These are phyloP conservation scores for Endotricha flammealis DNA, from an alignment of 2,888 invertebrate genomes.

Conservation along the genomic window DNA sequence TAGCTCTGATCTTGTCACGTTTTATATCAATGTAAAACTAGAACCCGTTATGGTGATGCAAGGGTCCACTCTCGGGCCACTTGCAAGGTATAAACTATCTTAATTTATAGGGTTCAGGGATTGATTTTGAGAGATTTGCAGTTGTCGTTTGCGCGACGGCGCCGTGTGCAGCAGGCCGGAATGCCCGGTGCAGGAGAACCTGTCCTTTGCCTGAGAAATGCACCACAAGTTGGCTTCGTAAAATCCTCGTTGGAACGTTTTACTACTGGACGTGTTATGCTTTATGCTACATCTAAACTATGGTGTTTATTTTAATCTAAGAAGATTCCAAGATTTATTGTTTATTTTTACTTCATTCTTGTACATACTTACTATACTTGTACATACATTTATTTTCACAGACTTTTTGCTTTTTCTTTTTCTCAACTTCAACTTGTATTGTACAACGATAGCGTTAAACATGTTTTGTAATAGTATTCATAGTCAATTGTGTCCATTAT, in stretches of 20 bases:
- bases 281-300: conserved; percentile 31
- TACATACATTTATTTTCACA: no score
- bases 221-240: conserved; percentile 56
- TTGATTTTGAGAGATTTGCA: conserved; percentile 31
- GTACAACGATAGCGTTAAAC: no score
- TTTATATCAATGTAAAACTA: conserved; percentile 56
- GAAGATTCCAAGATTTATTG: conserved; percentile 11
- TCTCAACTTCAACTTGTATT: no score
- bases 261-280: conserved; percentile 26
- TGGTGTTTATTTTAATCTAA: conserved; percentile 25
- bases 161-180: conserved; percentile 46
- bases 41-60: conserved; percentile 46
- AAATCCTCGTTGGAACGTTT: conserved; percentile 54
- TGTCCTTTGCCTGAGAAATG: conserved; percentile 57
- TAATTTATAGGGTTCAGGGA: conserved; percentile 43
- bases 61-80: conserved; percentile 37
- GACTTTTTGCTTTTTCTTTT: no score
- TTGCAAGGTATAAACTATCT: conserved; percentile 40
- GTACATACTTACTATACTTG: no score
- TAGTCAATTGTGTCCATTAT: no score
- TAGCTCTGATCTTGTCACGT: conserved; percentile 61
- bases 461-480: no score
- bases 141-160: conserved; percentile 34
- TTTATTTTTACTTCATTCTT: no score
- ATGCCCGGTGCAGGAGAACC: conserved; percentile 66